Conservation (phyloP, 2,113 vertebrate species). For the Saccopteryx leptura region DNA sequence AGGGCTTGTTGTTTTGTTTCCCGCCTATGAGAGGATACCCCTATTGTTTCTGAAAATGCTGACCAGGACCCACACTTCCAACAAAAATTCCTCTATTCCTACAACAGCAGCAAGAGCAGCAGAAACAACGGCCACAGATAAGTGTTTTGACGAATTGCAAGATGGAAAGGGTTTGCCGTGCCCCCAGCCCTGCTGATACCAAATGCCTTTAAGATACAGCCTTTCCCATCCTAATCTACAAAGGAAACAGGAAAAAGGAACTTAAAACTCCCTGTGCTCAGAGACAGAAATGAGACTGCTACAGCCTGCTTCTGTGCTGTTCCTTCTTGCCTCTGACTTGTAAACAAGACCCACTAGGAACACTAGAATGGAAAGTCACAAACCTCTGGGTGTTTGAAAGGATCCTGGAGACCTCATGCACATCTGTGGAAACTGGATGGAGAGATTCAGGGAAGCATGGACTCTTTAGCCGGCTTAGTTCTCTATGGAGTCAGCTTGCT, state of each 20-base stretch:
- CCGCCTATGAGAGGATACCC: constrained; percentile 86
- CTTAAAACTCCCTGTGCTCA: constrained; percentile 93
- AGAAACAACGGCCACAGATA: constrained; percentile 80
- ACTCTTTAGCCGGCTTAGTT: constrained; percentile 88
- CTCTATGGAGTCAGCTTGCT: constrained; percentile 88
- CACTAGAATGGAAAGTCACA: constrained; percentile 76
- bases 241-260: constrained; percentile 98
- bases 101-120: constrained; percentile 72
- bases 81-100: constrained; percentile 77
- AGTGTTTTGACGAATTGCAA: constrained; percentile 87
- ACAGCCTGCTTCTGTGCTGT: constrained; percentile 82
- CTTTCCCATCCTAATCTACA: constrained; percentile 95
- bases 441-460: constrained; percentile 89
- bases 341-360: constrained; percentile 82
- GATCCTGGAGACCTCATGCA: constrained; percentile 85
- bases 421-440: constrained; percentile 88
- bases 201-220: constrained; percentile 92
- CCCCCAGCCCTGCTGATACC: constrained; percentile 86
- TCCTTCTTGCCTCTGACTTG: constrained; percentile 84
- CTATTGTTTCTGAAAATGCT: constrained; percentile 88
- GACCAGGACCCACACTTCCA: constrained; percentile 82
- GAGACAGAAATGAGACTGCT: constrained; percentile 90
- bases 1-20: constrained; percentile 81
- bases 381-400: constrained; percentile 69
- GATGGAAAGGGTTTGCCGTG: constrained; percentile 82